A percentile compares a stretch with the other conserved stretches of the same genome.
phyloP scores from a whole-genome alignment of 2,888 invertebrate genomes.

The Drosophila nigritarsus region DNA sequence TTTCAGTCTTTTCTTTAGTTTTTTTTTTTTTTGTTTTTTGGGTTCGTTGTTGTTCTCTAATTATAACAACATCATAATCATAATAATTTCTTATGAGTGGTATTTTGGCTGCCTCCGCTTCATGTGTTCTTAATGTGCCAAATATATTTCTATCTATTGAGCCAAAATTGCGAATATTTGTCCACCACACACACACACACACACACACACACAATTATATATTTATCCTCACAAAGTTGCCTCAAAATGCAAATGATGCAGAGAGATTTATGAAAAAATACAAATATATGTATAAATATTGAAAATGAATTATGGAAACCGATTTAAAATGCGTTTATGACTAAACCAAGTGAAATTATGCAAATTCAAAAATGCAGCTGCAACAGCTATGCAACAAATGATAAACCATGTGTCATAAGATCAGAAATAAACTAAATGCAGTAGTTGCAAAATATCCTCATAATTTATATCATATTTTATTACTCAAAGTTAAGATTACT shows the following conservation, averaged over 20 bases:
- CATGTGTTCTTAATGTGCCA: conserved; percentile 73
- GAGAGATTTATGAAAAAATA: conserved; percentile 26
- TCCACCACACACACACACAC: conserved; percentile 51
- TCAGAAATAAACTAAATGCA: background rate
- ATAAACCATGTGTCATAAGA: background rate
- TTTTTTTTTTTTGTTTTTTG: conserved; percentile 4
- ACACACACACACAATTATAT: conserved; percentile 7
- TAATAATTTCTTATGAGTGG: conserved; percentile 64
- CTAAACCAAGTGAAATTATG: conserved; percentile 20
- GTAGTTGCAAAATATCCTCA: background rate
- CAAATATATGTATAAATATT: conserved; percentile 5
- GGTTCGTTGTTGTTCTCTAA: conserved; percentile 68
- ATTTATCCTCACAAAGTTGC: conserved; percentile 10
- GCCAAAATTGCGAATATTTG: conserved; percentile 63
- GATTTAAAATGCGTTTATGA: conserved; percentile 32
- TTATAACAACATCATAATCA: conserved; percentile 77
- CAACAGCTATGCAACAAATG: conserved; percentile 1
- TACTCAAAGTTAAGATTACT: background rate
- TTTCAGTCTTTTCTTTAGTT: conserved; percentile 46
- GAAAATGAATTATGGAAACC: conserved; percentile 43
- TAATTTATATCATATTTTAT: background rate
- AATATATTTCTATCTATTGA: conserved; percentile 70
- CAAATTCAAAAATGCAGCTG: conserved; percentile 11
- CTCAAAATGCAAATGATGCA: conserved; percentile 39
- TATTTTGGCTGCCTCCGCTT: conserved; percentile 54